phyloP scores from a whole-genome alignment of 1,140 invertebrate species.

The Cardiocondyla obscurior region DNA sequence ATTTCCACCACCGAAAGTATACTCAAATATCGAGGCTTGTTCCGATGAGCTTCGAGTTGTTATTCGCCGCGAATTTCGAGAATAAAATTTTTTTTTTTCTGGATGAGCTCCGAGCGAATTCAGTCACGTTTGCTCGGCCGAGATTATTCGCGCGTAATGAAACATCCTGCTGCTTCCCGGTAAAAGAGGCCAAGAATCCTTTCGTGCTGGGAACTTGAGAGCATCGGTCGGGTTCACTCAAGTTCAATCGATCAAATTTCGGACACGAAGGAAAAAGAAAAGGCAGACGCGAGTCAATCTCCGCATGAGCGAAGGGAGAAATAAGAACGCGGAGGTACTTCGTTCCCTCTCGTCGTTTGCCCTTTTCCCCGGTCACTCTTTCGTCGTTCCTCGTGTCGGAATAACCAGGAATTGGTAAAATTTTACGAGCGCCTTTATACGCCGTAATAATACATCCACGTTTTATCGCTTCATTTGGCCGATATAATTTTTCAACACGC shows the following conservation, averaged over 20 bases:
- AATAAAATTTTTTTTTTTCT: neutral
- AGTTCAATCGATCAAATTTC: constrained; percentile 42
- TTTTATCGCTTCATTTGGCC: constrained; percentile 65
- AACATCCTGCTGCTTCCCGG: neutral
- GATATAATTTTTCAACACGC: constrained; percentile 49
- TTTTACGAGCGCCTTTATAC: constrained; percentile 64
- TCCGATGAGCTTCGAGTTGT: neutral
- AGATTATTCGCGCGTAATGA: neutral
- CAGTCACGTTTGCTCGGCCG: neutral
- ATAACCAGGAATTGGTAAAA: constrained; percentile 50
- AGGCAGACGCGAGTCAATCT: constrained; percentile 11
- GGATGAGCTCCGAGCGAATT: neutral
- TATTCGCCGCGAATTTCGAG: neutral
- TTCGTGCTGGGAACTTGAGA: constrained; percentile 15
- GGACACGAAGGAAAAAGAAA: neutral
- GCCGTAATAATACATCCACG: constrained; percentile 53
- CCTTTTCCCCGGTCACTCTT: neutral
- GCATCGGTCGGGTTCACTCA: neutral
- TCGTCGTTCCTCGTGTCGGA: neutral
- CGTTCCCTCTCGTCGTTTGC: neutral
- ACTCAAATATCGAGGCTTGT: neutral
- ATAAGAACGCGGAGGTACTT: neutral
- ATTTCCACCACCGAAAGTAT: too few species aligned
- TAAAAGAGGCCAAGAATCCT: constrained; percentile 23
- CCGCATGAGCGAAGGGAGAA: neutral